Evolutionary conservation across 1,140 invertebrate species (phyloP).

Genomic region (Centruroides vittatus): DNA sequence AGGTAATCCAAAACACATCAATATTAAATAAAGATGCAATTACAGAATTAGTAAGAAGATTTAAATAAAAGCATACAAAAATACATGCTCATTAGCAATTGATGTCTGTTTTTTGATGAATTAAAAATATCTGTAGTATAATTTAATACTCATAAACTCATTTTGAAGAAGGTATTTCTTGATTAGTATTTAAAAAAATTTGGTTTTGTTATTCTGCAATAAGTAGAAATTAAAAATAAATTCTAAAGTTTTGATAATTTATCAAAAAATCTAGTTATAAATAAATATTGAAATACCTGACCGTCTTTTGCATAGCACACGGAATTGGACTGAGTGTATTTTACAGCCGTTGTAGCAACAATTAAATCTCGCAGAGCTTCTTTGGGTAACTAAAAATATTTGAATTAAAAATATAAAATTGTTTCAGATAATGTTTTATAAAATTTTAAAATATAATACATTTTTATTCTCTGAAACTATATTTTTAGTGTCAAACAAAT

Average conservation of each 20-base stretch:
- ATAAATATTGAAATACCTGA: slow-evolving; percentile 37
- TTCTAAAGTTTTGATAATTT: background rate
- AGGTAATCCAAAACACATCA: no score
- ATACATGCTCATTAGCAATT: no score
- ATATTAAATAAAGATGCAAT: no score
- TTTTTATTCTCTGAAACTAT: slow-evolving; percentile 58
- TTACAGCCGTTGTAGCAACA: slow-evolving; percentile 89
- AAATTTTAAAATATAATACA: slow-evolving; percentile 20
- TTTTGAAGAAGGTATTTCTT: no score
- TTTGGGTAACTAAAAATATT: slow-evolving; percentile 42
- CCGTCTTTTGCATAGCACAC: slow-evolving; percentile 84
- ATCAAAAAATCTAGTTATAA: background rate
- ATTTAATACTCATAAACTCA: no score
- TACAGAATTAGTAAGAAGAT: no score
- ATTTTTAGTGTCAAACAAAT: slow-evolving; percentile 56
- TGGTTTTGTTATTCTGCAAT: no score
- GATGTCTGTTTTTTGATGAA: no score
- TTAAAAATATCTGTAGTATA: no score
- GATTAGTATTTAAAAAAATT: no score
- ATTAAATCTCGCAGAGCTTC: slow-evolving; percentile 74
- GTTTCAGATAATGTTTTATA: background rate
- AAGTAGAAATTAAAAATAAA: background rate
- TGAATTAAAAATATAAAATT: background rate
- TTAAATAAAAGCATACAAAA: no score
- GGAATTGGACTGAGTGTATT: slow-evolving; percentile 96